phyloP scores from a whole-genome alignment of 2,113 vertebrate genomes.

The Phylloscopus trochiloides region DNA sequence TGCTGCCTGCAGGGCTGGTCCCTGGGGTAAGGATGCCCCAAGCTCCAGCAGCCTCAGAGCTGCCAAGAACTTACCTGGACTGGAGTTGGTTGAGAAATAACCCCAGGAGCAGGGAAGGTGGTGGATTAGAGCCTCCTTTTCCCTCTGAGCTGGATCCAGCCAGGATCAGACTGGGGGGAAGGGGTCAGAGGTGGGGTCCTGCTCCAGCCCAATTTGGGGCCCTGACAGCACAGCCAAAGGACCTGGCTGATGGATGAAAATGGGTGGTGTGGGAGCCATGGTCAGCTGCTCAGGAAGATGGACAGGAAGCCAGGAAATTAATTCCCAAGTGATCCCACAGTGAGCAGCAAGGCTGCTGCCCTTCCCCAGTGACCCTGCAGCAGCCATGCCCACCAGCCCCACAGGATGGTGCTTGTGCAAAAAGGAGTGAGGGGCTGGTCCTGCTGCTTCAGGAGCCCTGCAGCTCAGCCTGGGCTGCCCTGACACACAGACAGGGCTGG shows the following conservation, averaged over 20 bases:
- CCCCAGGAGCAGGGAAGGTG: neutral
- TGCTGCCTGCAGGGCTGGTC: neutral
- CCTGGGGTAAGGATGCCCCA: neutral
- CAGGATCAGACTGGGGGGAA: neutral
- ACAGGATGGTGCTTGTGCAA: neutral
- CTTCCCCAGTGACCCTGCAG: neutral
- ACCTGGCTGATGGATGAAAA: neutral
- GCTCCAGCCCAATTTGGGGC: neutral
- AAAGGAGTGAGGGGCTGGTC: neutral
- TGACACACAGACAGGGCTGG: neutral
- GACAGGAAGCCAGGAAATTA: neutral
- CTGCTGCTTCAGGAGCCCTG: neutral
- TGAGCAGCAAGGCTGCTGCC: neutral
- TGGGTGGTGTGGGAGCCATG: rapidly evolving
- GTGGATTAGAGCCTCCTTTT: neutral
- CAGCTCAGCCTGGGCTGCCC: neutral
- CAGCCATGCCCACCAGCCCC: neutral
- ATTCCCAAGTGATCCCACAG: neutral
- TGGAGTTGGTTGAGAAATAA: rapidly evolving
- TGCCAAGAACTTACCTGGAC: neutral
- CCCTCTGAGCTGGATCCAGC: neutral
- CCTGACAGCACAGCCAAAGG: neutral
- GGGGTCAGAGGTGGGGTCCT: neutral
- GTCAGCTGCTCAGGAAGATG: rapidly evolving
- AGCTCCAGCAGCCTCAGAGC: neutral